phyloP scores from a whole-genome alignment of 2,113 vertebrate genomes.

The Ceuthmochares aereus region DNA sequence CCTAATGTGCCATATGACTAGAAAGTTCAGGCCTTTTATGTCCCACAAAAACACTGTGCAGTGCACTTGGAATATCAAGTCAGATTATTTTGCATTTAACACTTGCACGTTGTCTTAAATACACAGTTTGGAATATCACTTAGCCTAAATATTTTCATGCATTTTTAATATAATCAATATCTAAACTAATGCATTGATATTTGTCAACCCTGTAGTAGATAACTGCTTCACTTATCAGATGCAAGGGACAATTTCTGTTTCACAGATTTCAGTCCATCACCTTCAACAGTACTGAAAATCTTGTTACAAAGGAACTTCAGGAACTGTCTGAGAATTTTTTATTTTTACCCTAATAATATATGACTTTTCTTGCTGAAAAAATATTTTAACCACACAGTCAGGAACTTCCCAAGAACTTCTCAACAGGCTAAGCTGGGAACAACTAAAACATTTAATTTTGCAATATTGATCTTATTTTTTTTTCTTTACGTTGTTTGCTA shows the following conservation, averaged over 20 bases:
- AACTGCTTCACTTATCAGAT: background rate
- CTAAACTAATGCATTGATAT: background rate
- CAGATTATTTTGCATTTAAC: background rate
- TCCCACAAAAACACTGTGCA: background rate
- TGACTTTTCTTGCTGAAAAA: background rate
- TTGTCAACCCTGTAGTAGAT: background rate
- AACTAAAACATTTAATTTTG: background rate
- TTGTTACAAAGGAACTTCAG: background rate
- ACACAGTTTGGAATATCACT: background rate
- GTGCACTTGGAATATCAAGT: background rate
- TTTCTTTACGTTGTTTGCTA: background rate
- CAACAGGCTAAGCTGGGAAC: background rate
- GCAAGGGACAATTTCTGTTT: background rate
- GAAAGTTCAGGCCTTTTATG: background rate
- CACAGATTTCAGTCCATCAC: background rate
- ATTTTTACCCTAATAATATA: background rate
- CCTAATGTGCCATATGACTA: background rate
- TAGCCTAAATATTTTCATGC: background rate
- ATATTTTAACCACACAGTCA: background rate
- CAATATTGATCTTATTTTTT: background rate
- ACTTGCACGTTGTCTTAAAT: background rate
- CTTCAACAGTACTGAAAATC: background rate
- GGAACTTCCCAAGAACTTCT: background rate
- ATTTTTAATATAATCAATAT: background rate
- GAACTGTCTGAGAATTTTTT: background rate